Evolutionary conservation across 2,888 invertebrate genomes (phyloP), one percentile per base, ranked within the genome.

Genomic region (Rhabditoides inermis): DNA sequence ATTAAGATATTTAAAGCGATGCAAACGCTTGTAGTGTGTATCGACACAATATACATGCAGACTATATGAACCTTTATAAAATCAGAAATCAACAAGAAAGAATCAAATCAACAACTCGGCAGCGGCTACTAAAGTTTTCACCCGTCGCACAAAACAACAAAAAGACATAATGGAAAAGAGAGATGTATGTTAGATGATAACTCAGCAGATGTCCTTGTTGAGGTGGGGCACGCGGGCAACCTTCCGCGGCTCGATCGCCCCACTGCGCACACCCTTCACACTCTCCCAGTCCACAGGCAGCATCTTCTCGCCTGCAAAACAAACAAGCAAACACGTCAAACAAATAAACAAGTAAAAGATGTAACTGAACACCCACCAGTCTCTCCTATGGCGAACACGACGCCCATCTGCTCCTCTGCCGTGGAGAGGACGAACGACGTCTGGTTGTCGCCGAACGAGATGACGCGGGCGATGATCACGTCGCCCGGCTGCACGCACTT

Each of bases 261-360:
- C 82, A 0, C 90, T 88, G 77, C 86, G 85, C 0, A 90, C 88
- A 73, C 92, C 94, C 76, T 90, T 89, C 91, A 98, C 94, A 78
- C 90, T 88, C 1, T 87, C 87, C 91, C 92, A 94, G 76, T 88
- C 89, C 5, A 90, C 84, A 0, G 94, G 94, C 3, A 92, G 84
- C 89, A 98, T 53, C 7, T 58, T 45, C 28, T 49, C 46, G 49
- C 49, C 53, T 53, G 37, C 18, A 53, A 10, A 25, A 28, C 12
- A 40, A 20, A 12, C 10, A 2, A 1, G 40, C 10, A 20, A 40
- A 20, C 1, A n/a, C 7, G 7, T 20, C 7, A 40, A 40, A 40
- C 10, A 32, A 12, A 32, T 12, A 32, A 1, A 12, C 1, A 12
- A 32, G 35, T 12, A n/a, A 40, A 20, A 40, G 18, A 20, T 40